Evolutionary conservation across 2,797 vertebrate genomes (phyloP), one percentile per base, ranked within the genome.

Genomic region (Peromyscus attwateri): DNA sequence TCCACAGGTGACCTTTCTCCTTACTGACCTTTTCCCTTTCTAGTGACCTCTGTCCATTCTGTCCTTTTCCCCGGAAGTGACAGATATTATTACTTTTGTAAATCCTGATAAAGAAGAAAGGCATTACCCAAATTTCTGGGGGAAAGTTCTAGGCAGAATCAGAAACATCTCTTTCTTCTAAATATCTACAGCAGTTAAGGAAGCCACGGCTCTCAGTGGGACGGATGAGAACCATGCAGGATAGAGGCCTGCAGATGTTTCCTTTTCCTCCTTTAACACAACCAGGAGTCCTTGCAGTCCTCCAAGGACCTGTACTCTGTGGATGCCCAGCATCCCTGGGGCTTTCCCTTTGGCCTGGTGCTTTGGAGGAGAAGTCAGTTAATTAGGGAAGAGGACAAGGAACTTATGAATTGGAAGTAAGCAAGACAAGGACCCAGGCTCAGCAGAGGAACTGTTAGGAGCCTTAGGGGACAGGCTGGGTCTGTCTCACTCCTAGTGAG

Each of bases 301-400:
- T 89, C 23, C 79, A 57, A 60, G 60, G 76, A 2, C 12, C 0
- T 25, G 49, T 16, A 40, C 21, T 76, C 75, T 82, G 62, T 71
- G 46, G 80, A 75, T 71, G 70, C 3, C 6, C 27, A 14, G 40
- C 34, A 37, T 37, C n/a, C 52, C 84, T 57, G 49, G 43, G 68
- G 57, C 14, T 89, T 91, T 91, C 43, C 66, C 60, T 87, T 91
- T 95, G 89, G 68, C 85, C 80, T 55, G 60, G 91, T 81, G 79
- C 75, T 96, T 89, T 97, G 94, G 82, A 77, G 62, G 25, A 96
- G 64, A 93, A 73, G 83, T 52, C 52, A 95, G 91, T 92, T 66
- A 71, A 46, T 96, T 88, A 95, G 73, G 94, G 94, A 95, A 95
- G 94, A 79, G 27, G 62, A 79, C 10, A 3, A 92, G 55, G 73